Evolutionary conservation across 2,113 vertebrate genomes (phyloP).

Genomic region (Phocoena phocoena): DNA sequence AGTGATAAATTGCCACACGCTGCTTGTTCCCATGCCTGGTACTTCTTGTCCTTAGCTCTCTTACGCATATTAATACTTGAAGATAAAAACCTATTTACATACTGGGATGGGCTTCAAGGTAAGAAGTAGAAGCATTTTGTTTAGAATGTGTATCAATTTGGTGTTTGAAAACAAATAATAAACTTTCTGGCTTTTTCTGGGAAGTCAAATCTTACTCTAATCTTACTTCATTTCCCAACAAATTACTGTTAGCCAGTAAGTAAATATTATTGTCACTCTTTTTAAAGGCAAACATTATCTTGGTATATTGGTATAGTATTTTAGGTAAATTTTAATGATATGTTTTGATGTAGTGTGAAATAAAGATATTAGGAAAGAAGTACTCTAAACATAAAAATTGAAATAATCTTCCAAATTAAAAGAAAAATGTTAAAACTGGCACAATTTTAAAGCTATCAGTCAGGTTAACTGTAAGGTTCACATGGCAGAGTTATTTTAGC

Average conservation of each 20-base stretch:
- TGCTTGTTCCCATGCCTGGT: not conserved
- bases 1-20: not conserved
- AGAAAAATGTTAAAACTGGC: not conserved
- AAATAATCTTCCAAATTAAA: conserved; percentile 21
- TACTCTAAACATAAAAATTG: not conserved
- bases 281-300: conserved; percentile 19
- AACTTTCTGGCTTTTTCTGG: not conserved
- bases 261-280: not conserved
- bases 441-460: not conserved
- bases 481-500: not conserved
- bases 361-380: conserved; percentile 15
- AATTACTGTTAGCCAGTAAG: not conserved
- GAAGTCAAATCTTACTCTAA: not conserved
- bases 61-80: not conserved
- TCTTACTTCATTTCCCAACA: conserved; percentile 19
- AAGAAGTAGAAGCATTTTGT: not conserved
- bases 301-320: not conserved
- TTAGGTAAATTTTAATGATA: conserved; percentile 1
- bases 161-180: conserved; percentile 34
- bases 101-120: not conserved
- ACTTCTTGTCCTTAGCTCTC: not conserved
- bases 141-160: not conserved
- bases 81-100: not conserved
- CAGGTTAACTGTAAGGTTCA: not conserved
- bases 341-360: not conserved